Base-by-base conservation (phyloP, 2,797 vertebrate species). In the Anolis apletophallus region DNA sequence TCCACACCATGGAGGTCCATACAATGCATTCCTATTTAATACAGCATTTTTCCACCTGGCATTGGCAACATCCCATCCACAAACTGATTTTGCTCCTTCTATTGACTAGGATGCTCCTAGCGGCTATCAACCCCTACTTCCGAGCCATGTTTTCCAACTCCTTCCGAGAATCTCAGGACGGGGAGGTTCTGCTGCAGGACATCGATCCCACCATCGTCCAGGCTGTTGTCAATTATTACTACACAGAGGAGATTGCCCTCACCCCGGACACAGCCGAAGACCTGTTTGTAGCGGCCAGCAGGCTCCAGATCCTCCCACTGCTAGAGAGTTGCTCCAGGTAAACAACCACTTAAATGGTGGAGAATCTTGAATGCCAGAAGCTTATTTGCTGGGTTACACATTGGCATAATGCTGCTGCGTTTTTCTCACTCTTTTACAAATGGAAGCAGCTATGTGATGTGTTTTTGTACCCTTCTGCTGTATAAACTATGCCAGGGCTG, bases 251-350 rank as follows among this genome's bases (percentile, higher is more conserved):
- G 90, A 96, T 96, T 0, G 94, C 94, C 8, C 95, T 98, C 7
- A 95, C 92, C 73, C 95, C 97, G 29, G 97, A 97, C 87, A 97
- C 96, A 0, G 97, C 97, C 0, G 96, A 97, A 91, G 97, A 97
- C 61, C 92, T 98, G 88, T 98, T 97, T 85, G 97, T 97, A 29
- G 97, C 97, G 0, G 97, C 97, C 92, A 97, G 97, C 91, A 93
- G 97, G 14, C 97, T 98, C 69, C 97, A 98, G 91, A 97, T 98
- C 90, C 96, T 97, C 94, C 97, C 97, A 1, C 94, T 98, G 52
- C 96, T 97, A 75, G 97, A 97, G 54, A 92, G 97, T 50, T 98
- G 97, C 89, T 97, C 97, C 87, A 97, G 97, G 97, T 98, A 97
- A 93, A 94, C 96, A 88, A 9, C 7, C 21, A 3, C 46, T 46